Evolutionary conservation across 2,888 invertebrate species (phyloP).

Genomic region (Mamestra brassicae): DNA sequence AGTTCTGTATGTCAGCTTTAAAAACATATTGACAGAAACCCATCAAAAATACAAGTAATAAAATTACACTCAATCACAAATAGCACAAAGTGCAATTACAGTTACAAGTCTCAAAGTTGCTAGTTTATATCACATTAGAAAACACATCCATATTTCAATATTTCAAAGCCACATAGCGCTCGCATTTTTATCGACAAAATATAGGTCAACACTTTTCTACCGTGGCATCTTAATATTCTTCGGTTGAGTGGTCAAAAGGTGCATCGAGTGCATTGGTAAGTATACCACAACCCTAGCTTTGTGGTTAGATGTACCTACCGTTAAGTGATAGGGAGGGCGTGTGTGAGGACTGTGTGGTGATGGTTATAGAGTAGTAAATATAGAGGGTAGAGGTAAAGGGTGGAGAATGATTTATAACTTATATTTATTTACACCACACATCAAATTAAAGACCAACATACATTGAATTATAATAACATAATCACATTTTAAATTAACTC

Average conservation of each 20-base stretch:
- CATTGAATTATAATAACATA: no score
- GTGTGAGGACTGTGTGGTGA: background rate
- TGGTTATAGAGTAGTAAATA: background rate
- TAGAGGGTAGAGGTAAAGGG: no score
- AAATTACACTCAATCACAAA: background rate
- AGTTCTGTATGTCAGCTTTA: no score
- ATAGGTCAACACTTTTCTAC: slow-evolving; percentile 42
- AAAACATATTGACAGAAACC: background rate
- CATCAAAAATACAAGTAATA: background rate
- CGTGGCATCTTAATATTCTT: slow-evolving; percentile 38
- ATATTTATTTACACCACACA: no score
- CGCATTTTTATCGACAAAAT: slow-evolving; percentile 38
- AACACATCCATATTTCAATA: slow-evolving; percentile 11
- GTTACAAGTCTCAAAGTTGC: background rate
- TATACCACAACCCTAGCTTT: slow-evolving; percentile 3
- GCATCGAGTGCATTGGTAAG: slow-evolving; percentile 38
- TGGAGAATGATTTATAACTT: no score
- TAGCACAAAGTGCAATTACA: background rate
- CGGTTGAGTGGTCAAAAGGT: slow-evolving; percentile 43
- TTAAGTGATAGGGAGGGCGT: background rate
- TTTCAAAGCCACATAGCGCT: slow-evolving; percentile 15
- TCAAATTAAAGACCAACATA: no score
- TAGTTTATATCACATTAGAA: background rate
- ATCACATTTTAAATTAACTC: no score
- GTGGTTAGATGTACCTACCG: background rate